Evolutionary conservation across 2,888 invertebrate genomes (phyloP), one percentile per base, ranked within the genome.

Genomic region (Molorchus minor): DNA sequence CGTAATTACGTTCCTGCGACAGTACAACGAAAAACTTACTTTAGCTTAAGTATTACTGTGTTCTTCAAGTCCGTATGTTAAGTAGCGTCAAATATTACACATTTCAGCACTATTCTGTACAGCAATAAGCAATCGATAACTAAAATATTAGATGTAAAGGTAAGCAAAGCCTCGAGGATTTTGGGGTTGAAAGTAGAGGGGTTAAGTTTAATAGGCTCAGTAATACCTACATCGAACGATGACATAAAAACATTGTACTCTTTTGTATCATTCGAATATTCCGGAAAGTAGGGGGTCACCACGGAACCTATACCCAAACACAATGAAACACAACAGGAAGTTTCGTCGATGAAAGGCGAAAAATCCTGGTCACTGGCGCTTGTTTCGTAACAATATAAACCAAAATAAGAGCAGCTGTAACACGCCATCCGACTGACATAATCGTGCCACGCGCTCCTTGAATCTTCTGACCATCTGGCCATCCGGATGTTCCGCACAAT

Each of bases 1-100:
- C 47, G 36, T 20, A 47, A 36, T 47, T 47, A 47, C 33, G 30
- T 47, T 47, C 33, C 20, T 19, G 19, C 20, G 20, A 19, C 33
- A n/a, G 36, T 17, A 13, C 20, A 12, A 35, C 29, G 13, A 7
- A 16, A 33, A 30, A 45, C 30, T 5, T 45, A 33, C 33, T 5
- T 33, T 33, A 10, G 3, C 12, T 33, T 5, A 33, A 7, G n/a
- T 3, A 10, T 33, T 7, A 33, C 8, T 25, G 4, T 25, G 3
- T 25, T 25, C 8, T 5, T 25, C 8, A 8, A 5, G 8, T 8
- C 3, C 8, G 8, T 3, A 25, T 25, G 25, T 25, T 5, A 5
- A 8, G 25, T 25, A 25, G 25, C 3, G 8, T 8, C 3, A 25
- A 3, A 25, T 25, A 25, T 8, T 3, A 8, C 25, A 25, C 3